Evolutionary conservation across 2,888 invertebrate genomes (phyloP).

Genomic region (Catotricha subobsoleta): DNA sequence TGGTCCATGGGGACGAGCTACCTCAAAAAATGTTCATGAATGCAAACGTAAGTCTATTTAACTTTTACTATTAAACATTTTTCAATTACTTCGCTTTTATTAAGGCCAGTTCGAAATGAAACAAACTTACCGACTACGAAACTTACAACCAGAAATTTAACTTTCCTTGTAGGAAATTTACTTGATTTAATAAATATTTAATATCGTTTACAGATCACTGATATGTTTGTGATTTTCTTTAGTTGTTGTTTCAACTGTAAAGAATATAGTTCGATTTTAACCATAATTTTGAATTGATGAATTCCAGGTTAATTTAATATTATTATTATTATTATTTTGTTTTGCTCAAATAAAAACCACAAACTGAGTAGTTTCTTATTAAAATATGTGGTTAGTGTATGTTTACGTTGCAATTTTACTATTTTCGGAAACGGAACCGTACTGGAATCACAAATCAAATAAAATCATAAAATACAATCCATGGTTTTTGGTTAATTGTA

Average conservation of each 20-base stretch:
- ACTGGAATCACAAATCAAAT: conserved; percentile 15
- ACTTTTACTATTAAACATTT: background rate
- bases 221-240: background rate
- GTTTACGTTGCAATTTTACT: conserved; percentile 6
- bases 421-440: conserved; percentile 8
- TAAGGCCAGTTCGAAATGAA: background rate
- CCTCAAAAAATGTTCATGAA: conserved; percentile 74
- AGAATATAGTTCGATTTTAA: background rate
- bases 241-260: background rate
- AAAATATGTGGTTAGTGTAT: conserved; percentile 4
- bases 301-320: background rate
- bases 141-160: conserved; percentile 1
- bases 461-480: conserved; percentile 12
- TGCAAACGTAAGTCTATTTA: conserved; percentile 67
- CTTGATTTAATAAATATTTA: no score
- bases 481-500: conserved; percentile 16
- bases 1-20: conserved; percentile 87
- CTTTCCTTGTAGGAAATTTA: conserved; percentile 4
- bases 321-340: background rate
- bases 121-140: background rate
- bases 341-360: background rate
- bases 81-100: background rate
- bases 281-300: background rate
- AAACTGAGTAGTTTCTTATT: background rate
- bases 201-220: background rate